Base-by-base conservation (phyloP, 2,113 vertebrate genomes). In the Sprattus sprattus region DNA sequence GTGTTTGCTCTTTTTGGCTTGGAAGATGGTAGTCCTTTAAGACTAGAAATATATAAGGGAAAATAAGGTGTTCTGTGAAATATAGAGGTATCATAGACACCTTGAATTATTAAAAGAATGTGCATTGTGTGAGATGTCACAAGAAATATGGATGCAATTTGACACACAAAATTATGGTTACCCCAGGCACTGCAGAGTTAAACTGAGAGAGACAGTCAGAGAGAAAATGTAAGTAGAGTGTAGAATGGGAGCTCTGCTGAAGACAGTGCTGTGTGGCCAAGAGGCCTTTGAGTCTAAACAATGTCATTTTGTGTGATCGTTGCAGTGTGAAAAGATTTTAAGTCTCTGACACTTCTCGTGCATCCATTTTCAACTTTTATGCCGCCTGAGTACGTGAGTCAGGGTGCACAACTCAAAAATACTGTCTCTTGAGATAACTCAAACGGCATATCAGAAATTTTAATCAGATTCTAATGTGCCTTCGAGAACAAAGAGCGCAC, bases 381-480 rank as follows among this genome's bases (percentile, higher is more conserved):
- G 25, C 71, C 71, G 11, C 11, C 4, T 0, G 71, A 78, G 28
- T 78, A 16, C 39, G 28, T 5, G 15, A 78, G 71, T 32, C 10
- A 32, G 71, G 39, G 71, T 13, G 18, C 28, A 32, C 39, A 8
- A 45, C 9, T 18, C 81, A 28, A 82, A 71, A 52, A 22, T 71
- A 32, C 39, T n/a, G 20, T 83, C 49, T 60, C n/a, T 52, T 81
- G 11, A 81, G n/a, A 25, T 83, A 84, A 82, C 52, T 25, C 47
- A n/a, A 49, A 28, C 4, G 67, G 85, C 82, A 82, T 67, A 64
- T 52, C 67, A 71, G 16, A 20, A 11, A 81, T 84, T 85, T 82
- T 85, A 83, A 88, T 84, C 25, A 88, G 60, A 9, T 67, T 57
- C 20, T 82, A 83, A 85, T 81, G 45, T 10, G 82, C 49, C 83